Base-by-base conservation (phyloP, 2,797 vertebrate genomes). In the Helostoma temminkii region DNA sequence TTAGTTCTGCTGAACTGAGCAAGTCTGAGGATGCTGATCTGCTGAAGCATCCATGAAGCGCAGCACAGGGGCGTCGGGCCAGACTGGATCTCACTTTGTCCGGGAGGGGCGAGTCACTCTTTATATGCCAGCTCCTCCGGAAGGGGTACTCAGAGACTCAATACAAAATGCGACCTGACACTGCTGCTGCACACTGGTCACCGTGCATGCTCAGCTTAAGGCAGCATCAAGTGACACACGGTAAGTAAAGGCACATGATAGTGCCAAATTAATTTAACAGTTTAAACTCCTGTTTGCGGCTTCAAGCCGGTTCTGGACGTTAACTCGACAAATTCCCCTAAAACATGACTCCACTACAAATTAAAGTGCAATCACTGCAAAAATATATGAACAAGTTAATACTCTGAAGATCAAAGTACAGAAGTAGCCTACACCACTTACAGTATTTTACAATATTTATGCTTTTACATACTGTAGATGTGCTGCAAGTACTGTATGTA, bases 11-110 rank as follows among this genome's bases (percentile, higher is more conserved):
- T 84, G 88, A 88, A 86, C 68, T 74, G 78, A 56, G 72, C 80
- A 73, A 79, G 76, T 42, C 70, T 80, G 88, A 88, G 87, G 92
- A 93, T 92, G 91, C 91, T 90, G 88, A 75, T 78, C 41, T 78
- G 86, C 83, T 82, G 86, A 77, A 91, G 89, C 89, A 91, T 94
- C 91, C 93, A 92, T 92, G 88, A 81, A 92, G 86, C 81, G 74
- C 82, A 62, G 82, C 77, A 74, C 42, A 76, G 74, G 73, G 81
- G 87, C 84, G 83, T 75, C 77, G 76, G 91, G 86, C 81, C 78
- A 81, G 82, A 74, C 88, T 82, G 72, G 78, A 66, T 72, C 69
- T 65, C 56, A 71, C 69, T 82, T 49, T 80, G 90, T 87, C 86
- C 88, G 86, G 86, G 74, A 86, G 82, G 87, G 81, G 88, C 76